phyloP scores from a whole-genome alignment of 2,113 vertebrate species.

The Ramphastos sulfuratus region DNA sequence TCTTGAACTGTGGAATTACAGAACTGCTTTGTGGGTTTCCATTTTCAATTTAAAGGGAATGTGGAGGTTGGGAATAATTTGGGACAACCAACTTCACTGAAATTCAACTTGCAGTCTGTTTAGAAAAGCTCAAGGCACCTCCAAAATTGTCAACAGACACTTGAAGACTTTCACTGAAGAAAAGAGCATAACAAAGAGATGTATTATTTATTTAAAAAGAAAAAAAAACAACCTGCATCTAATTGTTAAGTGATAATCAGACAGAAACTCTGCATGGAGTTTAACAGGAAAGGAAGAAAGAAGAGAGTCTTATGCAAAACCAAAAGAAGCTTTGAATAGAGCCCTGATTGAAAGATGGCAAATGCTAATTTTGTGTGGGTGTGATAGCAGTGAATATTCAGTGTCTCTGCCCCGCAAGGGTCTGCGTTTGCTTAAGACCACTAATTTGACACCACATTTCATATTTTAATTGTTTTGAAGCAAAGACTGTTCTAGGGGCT shows the following conservation, averaged over 20 bases:
- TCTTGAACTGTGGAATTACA: neutral
- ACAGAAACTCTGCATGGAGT: neutral
- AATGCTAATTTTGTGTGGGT: constrained; percentile 33
- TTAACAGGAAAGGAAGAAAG: constrained; percentile 1
- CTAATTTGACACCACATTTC: constrained; percentile 18
- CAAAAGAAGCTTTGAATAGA: constrained; percentile 33
- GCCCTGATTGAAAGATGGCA: constrained; percentile 20
- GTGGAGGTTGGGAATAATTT: neutral
- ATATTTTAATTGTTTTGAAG: constrained; percentile 2
- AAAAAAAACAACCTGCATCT: neutral
- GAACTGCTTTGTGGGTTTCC: constrained; percentile 15
- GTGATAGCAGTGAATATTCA: constrained; percentile 32
- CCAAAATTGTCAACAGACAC: neutral
- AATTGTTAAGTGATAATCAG: neutral
- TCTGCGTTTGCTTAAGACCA: neutral
- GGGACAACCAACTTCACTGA: neutral
- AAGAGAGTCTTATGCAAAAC: neutral
- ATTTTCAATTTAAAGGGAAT: neutral
- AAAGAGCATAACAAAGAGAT: neutral
- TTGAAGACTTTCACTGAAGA: neutral
- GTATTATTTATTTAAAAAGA: neutral
- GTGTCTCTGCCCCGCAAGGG: neutral
- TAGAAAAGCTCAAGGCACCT: neutral
- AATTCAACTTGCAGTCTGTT: neutral
- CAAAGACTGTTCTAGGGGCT: neutral